phyloP scores from a whole-genome alignment of 2,888 invertebrate genomes.

The Adelphocoris suturalis region DNA sequence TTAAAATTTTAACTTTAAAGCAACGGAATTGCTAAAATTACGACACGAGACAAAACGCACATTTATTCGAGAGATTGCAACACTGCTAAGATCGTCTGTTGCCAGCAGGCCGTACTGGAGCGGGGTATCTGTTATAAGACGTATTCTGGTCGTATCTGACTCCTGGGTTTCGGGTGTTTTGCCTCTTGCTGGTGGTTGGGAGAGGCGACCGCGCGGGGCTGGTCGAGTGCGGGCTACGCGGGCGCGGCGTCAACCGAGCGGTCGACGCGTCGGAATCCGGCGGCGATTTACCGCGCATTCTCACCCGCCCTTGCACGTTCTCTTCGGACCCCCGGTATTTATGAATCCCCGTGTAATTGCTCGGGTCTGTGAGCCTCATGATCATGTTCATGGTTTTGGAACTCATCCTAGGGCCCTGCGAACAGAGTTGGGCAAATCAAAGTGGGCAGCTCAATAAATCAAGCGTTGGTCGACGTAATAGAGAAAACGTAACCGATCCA shows the following conservation, averaged over 20 bases:
- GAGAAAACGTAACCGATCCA: constrained; percentile 18
- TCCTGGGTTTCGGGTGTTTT: neutral
- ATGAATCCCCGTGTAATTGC: constrained; percentile 92
- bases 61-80: neutral
- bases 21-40: neutral
- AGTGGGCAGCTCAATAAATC: neutral
- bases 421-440: constrained; percentile 45
- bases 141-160: neutral
- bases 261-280: neutral
- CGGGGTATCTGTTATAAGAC: neutral
- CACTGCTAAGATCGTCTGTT: neutral
- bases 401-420: constrained; percentile 38
- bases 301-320: neutral
- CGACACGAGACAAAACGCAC: neutral
- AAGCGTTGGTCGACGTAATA: neutral
- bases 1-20: neutral
- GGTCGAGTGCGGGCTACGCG: neutral
- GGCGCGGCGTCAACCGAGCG: neutral
- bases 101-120: neutral
- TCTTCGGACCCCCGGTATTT: constrained; percentile 82
- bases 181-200: neutral
- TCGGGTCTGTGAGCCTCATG: constrained; percentile 89
- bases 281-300: neutral
- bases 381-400: constrained; percentile 79
- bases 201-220: neutral